These are phyloP conservation scores for Gadopsis bispinosus DNA, from an alignment of 2,797 vertebrate genomes.

Conservation along the genomic window DNA sequence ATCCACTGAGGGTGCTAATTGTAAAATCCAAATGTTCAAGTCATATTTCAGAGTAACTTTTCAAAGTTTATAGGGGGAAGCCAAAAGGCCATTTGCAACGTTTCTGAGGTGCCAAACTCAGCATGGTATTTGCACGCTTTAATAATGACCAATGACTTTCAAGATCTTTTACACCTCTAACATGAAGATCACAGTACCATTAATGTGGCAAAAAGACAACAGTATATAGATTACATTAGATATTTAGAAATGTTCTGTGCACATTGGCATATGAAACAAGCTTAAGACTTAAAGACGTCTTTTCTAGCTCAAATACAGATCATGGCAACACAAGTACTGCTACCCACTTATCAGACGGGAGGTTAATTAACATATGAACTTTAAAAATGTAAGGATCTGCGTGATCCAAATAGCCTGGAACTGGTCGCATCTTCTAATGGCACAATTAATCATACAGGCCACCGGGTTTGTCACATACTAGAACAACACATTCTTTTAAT, in stretches of 20 bases:
- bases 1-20: constrained; percentile 48
- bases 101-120: background rate
- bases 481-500: constrained; percentile 74
- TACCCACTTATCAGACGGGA: background rate
- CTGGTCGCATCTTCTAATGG: constrained; percentile 68
- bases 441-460: constrained; percentile 75
- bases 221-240: background rate
- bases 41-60: constrained; percentile 26
- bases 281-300: background rate
- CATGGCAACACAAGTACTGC: background rate
- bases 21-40: constrained; percentile 25
- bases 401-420: constrained; percentile 51
- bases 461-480: constrained; percentile 65
- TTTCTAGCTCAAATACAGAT: constrained; percentile 1
- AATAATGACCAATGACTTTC: too few species aligned
- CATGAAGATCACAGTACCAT: background rate
- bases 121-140: background rate
- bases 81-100: background rate
- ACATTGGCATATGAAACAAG: background rate
- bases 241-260: background rate
- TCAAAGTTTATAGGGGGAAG: constrained; percentile 24
- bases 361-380: background rate
- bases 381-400: constrained; percentile 35
- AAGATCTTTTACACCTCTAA: background rate
- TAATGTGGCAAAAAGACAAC: background rate